phyloP scores from a whole-genome alignment of 2,888 invertebrate genomes.

The Epirrita christyi region DNA sequence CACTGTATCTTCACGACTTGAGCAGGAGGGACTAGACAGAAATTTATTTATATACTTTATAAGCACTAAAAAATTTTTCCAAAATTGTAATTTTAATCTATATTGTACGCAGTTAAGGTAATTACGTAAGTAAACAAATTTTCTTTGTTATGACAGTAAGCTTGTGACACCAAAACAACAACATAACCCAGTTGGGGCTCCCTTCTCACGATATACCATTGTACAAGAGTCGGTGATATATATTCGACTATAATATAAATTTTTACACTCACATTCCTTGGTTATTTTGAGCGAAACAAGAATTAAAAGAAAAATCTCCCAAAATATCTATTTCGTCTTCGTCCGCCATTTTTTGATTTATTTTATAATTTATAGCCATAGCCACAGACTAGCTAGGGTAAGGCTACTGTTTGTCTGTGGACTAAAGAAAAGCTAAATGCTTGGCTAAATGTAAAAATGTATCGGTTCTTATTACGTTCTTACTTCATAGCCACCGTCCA shows the following conservation, averaged over 20 bases:
- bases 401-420: no score
- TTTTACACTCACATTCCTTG: conserved; percentile 85
- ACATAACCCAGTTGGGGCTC: conserved; percentile 2
- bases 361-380: no score
- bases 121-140: conserved; percentile 28
- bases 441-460: no score
- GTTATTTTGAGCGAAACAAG: conserved; percentile 85
- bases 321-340: conserved; percentile 90
- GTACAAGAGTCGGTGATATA: neutral
- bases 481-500: no score
- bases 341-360: conserved; percentile 82
- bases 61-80: neutral
- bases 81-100: neutral
- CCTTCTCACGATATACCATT: neutral
- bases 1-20: conserved; percentile 86
- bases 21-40: conserved; percentile 71
- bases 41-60: neutral
- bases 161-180: conserved; percentile 47
- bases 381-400: no score
- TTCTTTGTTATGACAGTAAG: conserved; percentile 42
- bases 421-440: no score
- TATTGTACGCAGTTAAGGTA: conserved; percentile 19
- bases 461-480: no score
- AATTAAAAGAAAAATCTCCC: conserved; percentile 89
- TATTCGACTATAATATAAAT: neutral